Evolutionary conservation across 1,140 invertebrate genomes (phyloP).

Genomic region (Carcinoscorpius rotundicauda): DNA sequence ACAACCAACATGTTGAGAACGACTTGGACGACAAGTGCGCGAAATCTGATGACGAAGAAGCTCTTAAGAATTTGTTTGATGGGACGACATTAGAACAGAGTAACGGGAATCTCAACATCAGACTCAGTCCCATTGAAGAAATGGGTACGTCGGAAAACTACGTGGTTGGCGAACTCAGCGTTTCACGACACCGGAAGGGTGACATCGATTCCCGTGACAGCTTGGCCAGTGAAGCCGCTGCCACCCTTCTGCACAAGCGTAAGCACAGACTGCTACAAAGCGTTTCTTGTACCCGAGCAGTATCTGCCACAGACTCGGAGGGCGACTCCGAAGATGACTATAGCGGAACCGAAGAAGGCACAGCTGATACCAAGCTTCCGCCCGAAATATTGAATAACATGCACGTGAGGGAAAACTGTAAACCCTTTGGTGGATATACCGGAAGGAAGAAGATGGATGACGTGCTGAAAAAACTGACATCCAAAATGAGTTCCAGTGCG

Average conservation of each 20-base stretch:
- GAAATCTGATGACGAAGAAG: too few species aligned
- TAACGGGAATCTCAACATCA: too few species aligned
- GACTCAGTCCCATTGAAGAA: too few species aligned
- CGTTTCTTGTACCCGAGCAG: constrained; percentile 3
- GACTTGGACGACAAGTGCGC: too few species aligned
- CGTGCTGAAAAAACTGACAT: constrained; percentile 65
- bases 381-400: constrained; percentile 32
- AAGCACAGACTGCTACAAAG: constrained; percentile 18
- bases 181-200: too few species aligned
- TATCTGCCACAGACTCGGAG: constrained; percentile 6
- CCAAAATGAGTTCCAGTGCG: constrained; percentile 58
- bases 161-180: too few species aligned
- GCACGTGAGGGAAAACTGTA: constrained; percentile 38
- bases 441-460: constrained; percentile 57
- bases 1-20: too few species aligned
- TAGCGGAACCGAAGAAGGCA: constrained; percentile 26
- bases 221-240: not conserved
- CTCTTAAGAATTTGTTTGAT: too few species aligned
- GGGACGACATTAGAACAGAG: too few species aligned
- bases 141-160: too few species aligned
- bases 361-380: constrained; percentile 34
- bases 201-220: too few species aligned
- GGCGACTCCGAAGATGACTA: constrained; percentile 33
- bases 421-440: constrained; percentile 35
- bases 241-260: constrained; percentile 5